These are phyloP conservation scores for Ispidina lecontei DNA, from an alignment of 2,797 vertebrate genomes.

Conservation along the genomic window DNA sequence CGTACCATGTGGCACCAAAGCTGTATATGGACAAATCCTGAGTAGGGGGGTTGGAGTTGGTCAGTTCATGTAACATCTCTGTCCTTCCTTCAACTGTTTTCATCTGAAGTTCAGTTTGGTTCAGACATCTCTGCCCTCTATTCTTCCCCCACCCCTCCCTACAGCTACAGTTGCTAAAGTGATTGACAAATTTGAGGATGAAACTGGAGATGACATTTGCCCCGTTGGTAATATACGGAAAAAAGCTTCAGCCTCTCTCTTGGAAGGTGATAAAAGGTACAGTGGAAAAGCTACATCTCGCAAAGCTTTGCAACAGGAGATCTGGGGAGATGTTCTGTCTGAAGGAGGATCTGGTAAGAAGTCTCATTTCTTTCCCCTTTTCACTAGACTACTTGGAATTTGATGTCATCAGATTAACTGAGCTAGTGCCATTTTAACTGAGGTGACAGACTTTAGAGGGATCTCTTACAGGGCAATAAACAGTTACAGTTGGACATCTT, in stretches of 20 bases:
- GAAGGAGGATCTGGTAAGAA: slow-evolving; percentile 78
- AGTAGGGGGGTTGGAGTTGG: background rate
- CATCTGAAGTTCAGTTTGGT: background rate
- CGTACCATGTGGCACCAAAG: background rate
- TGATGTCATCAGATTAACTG: background rate
- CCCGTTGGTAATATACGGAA: slow-evolving; percentile 82
- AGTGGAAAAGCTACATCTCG: slow-evolving; percentile 87
- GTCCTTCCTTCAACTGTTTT: background rate
- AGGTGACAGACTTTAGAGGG: background rate
- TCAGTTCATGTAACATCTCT: background rate
- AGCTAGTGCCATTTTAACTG: background rate
- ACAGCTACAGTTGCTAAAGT: slow-evolving; percentile 89
- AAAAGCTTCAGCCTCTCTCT: slow-evolving; percentile 72
- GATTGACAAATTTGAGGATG: slow-evolving; percentile 85
- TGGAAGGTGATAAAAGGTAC: slow-evolving; percentile 88
- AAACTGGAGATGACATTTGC: slow-evolving; percentile 69
- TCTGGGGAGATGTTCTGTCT: slow-evolving; percentile 74
- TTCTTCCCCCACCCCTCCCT: background rate
- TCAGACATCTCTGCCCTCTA: fast-evolving
- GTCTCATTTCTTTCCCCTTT: background rate
- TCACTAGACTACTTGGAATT: background rate
- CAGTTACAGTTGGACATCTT: fast-evolving
- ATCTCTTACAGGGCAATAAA: background rate
- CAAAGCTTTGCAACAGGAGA: slow-evolving; percentile 80
- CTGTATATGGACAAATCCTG: background rate